Base-by-base conservation (phyloP, 2,797 vertebrate species). In the Picus viridis region DNA sequence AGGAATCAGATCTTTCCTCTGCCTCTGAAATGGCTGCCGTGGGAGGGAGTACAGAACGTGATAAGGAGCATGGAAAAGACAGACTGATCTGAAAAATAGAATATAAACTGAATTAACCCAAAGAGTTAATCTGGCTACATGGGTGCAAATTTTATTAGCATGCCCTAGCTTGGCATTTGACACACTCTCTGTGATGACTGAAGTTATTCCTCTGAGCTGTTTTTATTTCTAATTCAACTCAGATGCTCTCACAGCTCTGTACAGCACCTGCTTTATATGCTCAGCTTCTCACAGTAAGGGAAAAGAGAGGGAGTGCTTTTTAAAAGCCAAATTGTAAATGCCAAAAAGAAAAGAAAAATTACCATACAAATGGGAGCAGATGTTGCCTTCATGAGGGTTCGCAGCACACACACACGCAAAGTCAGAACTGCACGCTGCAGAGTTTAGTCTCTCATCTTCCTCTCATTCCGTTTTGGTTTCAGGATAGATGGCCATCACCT, bases 311-410 rank as follows among this genome's bases (percentile, higher is more conserved):
- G 54, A 76, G 91, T 45, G 29, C 72, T 59, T 92, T 92, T 91
- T 65, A 81, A 90, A 94, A 94, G 80, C 77, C 93, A 88, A 81
- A 93, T 88, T 93, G 92, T 83, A 86, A 95, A 94, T 92, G 78
- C 85, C 69, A 86, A 83, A 54, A 61, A 39, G 39, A 39, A 12
- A 39, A 39, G 39, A 12, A 39, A 88, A 91, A 91, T 94, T 94
- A 96, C 54, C 96, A 96, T 96, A 93, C 91, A 96, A 96, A 96
- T 95, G 67, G 77, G 43, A 96, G 75, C 92, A 97, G 96, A 95
- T 96, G 96, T 86, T 92, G 80, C 86, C 92, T 94, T 95, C 84
- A 88, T 83, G 81, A 94, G 90, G 64, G 82, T 92, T 94, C 92
- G 70, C 47, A 91, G 76, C 41, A 41, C 85, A 93, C 24, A 57